Evolutionary conservation across 2,888 invertebrate genomes (phyloP).

Genomic region (Lypha dubia): DNA sequence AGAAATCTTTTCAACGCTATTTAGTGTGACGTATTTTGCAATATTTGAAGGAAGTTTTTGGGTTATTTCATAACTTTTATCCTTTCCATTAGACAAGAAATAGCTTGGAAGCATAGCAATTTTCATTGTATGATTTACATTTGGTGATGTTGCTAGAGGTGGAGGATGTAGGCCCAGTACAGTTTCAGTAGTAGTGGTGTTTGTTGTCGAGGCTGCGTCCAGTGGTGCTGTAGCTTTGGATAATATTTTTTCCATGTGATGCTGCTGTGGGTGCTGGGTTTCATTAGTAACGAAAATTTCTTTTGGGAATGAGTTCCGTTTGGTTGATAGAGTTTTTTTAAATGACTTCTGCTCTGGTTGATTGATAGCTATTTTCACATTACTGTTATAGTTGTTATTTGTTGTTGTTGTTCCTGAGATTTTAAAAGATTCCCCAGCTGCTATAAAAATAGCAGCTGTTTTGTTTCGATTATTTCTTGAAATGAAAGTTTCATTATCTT

Average conservation of each 20-base stretch:
- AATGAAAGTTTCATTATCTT: not conserved
- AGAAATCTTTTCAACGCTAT: not conserved
- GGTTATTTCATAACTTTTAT: not conserved
- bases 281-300: not conserved
- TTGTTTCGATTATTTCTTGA: not conserved
- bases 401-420: no score
- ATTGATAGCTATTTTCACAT: not conserved
- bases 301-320: not conserved
- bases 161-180: not conserved
- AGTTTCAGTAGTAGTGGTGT: not conserved
- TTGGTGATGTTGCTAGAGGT: not conserved
- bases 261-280: not conserved
- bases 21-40: not conserved
- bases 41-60: not conserved
- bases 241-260: not conserved
- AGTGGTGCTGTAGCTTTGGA: not conserved
- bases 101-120: not conserved
- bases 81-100: not conserved
- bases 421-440: conserved; percentile 35
- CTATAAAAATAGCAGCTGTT: conserved; percentile 6
- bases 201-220: not conserved
- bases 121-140: not conserved
- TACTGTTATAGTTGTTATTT: not conserved
- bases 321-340: not conserved
- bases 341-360: not conserved